A percentile compares a stretch with the other conserved stretches of the same genome.
Evolutionary conservation across 2,797 vertebrate genomes (phyloP).

Genomic region (Phalloptychus januarius): DNA sequence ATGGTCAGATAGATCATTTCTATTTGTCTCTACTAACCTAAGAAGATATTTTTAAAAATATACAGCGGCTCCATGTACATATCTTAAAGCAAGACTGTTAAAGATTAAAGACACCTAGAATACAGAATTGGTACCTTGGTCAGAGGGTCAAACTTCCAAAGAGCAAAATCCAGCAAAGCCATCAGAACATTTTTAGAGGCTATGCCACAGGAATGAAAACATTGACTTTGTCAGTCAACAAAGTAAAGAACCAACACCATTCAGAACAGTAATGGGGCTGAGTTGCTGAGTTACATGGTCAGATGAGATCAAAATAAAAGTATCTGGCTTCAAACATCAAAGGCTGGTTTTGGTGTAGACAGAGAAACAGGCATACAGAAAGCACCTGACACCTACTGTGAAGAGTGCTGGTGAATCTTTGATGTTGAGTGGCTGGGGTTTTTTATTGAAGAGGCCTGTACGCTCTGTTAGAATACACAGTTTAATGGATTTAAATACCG

Average conservation of each 20-base stretch:
- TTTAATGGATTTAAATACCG: constrained; percentile 2
- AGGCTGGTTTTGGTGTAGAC: constrained; percentile 13
- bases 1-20: background rate
- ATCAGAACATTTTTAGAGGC: background rate
- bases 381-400: background rate
- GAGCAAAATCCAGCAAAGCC: background rate
- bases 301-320: constrained; percentile 14
- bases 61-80: background rate
- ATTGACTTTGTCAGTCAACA: constrained; percentile 3
- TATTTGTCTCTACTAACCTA: background rate
- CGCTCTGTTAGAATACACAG: background rate
- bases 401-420: constrained; percentile 8
- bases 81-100: background rate
- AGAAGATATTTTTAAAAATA: background rate
- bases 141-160: background rate
- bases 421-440: constrained; percentile 13
- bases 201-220: background rate
- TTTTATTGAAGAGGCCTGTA: constrained; percentile 5
- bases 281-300: constrained; percentile 6
- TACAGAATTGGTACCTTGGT: background rate
- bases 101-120: background rate
- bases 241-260: constrained; percentile 6
- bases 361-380: constrained; percentile 14
- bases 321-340: constrained; percentile 18
- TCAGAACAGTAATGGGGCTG: constrained; percentile 5